A percentile compares a stretch with the other conserved stretches of the same genome.
These are phyloP conservation scores for Pseudopodoces humilis DNA, from an alignment of 2,113 vertebrate species.

Conservation along the genomic window DNA sequence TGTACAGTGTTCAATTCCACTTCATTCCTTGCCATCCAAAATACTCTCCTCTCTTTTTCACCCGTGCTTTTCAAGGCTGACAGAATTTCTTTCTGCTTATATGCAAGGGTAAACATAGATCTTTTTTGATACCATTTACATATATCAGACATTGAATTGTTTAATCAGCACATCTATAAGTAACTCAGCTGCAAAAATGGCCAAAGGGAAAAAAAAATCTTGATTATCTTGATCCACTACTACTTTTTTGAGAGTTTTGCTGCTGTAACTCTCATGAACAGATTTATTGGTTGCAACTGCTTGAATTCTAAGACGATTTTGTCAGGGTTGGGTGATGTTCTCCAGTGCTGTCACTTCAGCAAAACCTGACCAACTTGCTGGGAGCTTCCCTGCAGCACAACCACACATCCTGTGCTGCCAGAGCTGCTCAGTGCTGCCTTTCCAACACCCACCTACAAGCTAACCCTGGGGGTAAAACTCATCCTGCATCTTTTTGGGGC, in stretches of 20 bases:
- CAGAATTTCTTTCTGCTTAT: not conserved
- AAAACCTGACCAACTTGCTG: not conserved
- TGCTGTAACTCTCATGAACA: not conserved
- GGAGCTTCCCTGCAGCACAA: not conserved
- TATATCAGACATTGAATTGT: not conserved
- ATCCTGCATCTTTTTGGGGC: not conserved
- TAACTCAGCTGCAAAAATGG: not conserved
- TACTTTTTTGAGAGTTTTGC: not conserved
- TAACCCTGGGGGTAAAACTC: not conserved
- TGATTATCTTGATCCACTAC: not conserved
- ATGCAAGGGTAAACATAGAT: not conserved
- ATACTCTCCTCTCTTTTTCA: not conserved
- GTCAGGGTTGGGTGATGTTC: not conserved
- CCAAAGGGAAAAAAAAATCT: not conserved
- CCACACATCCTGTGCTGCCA: not conserved
- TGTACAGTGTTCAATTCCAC: not conserved
- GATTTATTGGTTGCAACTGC: not conserved
- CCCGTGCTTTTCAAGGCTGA: not conserved
- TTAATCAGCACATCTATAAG: not conserved
- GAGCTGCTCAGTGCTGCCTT: not conserved
- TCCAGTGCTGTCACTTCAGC: not conserved
- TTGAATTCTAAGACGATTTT: not conserved
- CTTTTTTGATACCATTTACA: not conserved
- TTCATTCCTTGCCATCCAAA: not conserved
- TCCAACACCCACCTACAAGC: not conserved